phyloP scores from a whole-genome alignment of 2,797 vertebrate genomes.

The Gallirallus australis region DNA sequence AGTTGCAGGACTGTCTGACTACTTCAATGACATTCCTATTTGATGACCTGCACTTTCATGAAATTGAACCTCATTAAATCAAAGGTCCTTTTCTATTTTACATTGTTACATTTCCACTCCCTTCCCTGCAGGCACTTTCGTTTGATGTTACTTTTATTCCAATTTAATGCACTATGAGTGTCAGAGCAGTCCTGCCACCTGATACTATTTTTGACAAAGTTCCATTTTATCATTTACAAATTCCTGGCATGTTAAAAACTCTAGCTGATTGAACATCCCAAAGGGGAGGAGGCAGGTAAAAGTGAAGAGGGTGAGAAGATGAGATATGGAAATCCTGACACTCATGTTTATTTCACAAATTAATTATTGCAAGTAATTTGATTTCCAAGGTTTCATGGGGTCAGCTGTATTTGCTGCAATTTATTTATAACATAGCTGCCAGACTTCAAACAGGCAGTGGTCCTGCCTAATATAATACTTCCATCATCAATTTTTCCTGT shows the following conservation, averaged over 20 bases:
- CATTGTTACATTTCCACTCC: neutral
- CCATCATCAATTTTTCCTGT: neutral
- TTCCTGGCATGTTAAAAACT: constrained; percentile 11
- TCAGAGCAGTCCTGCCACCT: neutral
- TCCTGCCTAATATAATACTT: neutral
- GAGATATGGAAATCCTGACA: constrained; percentile 1
- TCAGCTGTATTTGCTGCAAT: neutral
- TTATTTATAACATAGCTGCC: neutral
- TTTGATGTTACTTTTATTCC: constrained; percentile 8
- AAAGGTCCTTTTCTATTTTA: constrained; percentile 24
- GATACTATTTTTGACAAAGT: constrained; percentile 33
- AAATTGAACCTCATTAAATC: constrained; percentile 60
- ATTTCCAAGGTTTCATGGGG: constrained; percentile 11
- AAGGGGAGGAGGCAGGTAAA: neutral
- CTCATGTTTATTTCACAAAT: constrained; percentile 30
- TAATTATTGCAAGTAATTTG: constrained; percentile 35
- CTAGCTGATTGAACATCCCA: neutral
- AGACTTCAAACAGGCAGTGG: neutral
- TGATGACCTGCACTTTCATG: constrained; percentile 2
- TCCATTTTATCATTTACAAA: constrained; percentile 29
- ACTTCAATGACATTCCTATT: constrained; percentile 35
- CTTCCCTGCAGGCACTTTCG: neutral
- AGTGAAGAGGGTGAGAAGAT: neutral
- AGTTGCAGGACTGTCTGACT: neutral
- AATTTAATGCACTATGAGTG: neutral